phyloP scores from a whole-genome alignment of 2,888 invertebrate species.

The Phyto melanocephala region DNA sequence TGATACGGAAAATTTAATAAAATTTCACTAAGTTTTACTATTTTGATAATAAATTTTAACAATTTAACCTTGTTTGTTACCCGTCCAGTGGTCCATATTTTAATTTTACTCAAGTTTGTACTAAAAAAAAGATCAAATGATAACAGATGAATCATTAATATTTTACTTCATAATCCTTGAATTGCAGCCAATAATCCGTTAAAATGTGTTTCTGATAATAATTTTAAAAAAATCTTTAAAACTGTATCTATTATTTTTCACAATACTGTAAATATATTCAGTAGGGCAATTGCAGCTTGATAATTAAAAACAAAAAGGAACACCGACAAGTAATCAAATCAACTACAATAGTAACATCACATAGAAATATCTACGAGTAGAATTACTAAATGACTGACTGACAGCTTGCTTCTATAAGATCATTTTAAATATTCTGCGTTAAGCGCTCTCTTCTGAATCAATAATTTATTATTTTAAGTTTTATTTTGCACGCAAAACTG shows the following conservation, averaged over 20 bases:
- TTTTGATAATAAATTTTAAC: too few species aligned
- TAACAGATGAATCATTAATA: too few species aligned
- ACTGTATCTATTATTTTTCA: background rate
- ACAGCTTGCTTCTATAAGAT: constrained; percentile 9
- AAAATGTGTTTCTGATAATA: too few species aligned
- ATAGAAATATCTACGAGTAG: background rate
- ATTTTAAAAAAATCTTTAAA: too few species aligned
- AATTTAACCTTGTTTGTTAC: too few species aligned
- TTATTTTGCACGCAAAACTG: constrained; percentile 41
- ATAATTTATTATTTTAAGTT: constrained; percentile 25
- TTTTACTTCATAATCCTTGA: too few species aligned
- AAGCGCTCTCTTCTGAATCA: constrained; percentile 11
- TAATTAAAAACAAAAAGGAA: background rate
- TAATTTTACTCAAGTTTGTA: too few species aligned
- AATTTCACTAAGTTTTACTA: too few species aligned
- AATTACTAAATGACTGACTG: background rate
- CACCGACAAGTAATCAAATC: background rate
- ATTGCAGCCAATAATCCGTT: too few species aligned
- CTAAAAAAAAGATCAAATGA: too few species aligned
- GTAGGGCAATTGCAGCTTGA: background rate
- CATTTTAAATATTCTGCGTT: constrained; percentile 27
- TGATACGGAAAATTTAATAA: too few species aligned
- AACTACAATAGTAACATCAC: constrained; percentile 15
- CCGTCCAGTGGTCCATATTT: too few species aligned
- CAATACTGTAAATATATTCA: background rate